Percentiles rank a stretch among this genome's conserved stretches.
Evolutionary conservation across 1,140 invertebrate species (phyloP).

Genomic region (Plutomurus gul): DNA sequence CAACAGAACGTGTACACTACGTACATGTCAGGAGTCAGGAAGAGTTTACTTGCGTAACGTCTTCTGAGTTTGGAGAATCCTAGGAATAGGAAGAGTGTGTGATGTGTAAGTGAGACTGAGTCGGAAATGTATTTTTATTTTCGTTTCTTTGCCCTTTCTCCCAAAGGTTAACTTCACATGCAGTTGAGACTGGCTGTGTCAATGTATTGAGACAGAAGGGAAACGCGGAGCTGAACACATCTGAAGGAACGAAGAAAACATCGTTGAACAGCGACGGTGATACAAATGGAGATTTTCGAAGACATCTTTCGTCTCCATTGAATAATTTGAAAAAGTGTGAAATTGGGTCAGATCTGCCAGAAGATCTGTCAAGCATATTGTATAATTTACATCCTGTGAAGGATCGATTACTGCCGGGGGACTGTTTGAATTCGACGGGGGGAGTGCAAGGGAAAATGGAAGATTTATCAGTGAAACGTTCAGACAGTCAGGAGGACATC

Average conservation of each 20-base stretch:
- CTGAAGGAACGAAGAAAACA: background rate
- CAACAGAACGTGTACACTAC: too few relatives aligned
- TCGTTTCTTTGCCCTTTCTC: constrained; percentile 11
- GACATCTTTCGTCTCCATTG: background rate
- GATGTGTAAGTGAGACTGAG: background rate
- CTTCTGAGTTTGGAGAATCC: too few relatives aligned
- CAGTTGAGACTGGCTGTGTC: background rate
- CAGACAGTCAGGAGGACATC: constrained; percentile 33
- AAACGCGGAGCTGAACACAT: background rate
- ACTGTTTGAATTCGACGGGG: background rate
- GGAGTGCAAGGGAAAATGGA: background rate
- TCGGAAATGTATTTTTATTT: constrained; percentile 22
- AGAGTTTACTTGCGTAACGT: too few relatives aligned
- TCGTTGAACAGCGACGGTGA: background rate
- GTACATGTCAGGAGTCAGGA: too few relatives aligned
- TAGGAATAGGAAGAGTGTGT: background rate
- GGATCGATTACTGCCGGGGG: background rate
- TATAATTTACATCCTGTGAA: background rate
- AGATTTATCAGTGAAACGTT: background rate
- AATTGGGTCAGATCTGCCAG: background rate
- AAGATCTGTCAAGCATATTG: background rate
- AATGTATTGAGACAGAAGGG: constrained; percentile 9
- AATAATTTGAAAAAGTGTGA: background rate
- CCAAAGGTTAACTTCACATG: constrained; percentile 14
- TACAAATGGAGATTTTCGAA: background rate